A percentile compares a stretch with the other conserved stretches of the same genome.
Conservation (phyloP, 2,888 invertebrate genomes). For the Julus scanicus region DNA sequence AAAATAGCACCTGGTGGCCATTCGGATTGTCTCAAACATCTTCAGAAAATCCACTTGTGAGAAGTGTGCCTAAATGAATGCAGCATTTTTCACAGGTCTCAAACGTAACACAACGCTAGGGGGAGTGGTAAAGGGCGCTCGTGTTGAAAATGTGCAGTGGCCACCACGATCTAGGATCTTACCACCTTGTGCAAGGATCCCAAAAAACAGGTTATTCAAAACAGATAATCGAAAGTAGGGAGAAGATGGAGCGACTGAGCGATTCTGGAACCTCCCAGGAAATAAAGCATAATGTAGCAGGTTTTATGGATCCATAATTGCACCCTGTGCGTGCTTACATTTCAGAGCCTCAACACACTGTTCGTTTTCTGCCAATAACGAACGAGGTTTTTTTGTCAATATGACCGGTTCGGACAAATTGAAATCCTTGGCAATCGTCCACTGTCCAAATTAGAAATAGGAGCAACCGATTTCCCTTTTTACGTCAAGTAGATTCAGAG, state of each 20-base stretch:
- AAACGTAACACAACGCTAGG: neutral
- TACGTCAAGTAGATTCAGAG: neutral
- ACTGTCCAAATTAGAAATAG: neutral
- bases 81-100: neutral
- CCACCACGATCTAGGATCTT: neutral
- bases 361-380: neutral
- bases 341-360: no score
- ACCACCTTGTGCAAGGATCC: neutral
- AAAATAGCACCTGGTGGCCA: no score
- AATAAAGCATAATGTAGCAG: neutral
- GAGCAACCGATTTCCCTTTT: neutral
- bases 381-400: no score
- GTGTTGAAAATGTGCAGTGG: neutral
- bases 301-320: slow-evolving; percentile 12
- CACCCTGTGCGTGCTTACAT: neutral
- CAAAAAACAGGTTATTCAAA: slow-evolving; percentile 6
- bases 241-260: neutral
- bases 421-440: neutral
- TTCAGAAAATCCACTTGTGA: no score
- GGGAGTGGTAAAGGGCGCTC: neutral
- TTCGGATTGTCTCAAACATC: no score
- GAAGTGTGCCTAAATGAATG: neutral
- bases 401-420: neutral
- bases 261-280: neutral
- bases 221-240: neutral